A percentile compares a stretch with the other conserved stretches of the same genome.
These are phyloP conservation scores for Anguilla anguilla DNA, from an alignment of 2,797 vertebrate genomes.

Conservation along the genomic window DNA sequence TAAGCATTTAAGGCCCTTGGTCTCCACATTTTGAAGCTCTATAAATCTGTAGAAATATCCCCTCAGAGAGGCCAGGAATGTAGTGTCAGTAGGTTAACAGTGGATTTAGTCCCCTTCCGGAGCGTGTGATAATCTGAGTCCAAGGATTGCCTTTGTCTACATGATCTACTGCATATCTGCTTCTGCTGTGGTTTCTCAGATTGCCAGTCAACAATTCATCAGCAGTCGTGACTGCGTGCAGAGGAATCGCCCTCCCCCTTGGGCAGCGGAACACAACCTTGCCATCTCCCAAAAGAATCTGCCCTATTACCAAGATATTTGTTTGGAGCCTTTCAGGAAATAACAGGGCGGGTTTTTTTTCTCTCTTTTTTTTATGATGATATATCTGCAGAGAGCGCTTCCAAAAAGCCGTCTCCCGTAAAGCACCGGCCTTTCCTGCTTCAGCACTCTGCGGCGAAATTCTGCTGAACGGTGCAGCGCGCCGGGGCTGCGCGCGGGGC, in stretches of 20 bases:
- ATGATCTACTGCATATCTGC: not conserved
- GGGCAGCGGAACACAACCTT: not conserved
- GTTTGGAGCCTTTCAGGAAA: conserved; percentile 25
- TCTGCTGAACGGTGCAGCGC: conserved; percentile 23
- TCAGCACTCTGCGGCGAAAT: conserved; percentile 27
- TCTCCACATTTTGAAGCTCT: not conserved
- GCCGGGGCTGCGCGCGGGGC: not conserved
- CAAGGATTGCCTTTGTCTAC: not conserved
- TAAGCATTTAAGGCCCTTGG: not conserved
- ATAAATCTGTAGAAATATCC: not conserved
- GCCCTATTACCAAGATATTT: conserved; percentile 16
- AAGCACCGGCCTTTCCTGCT: conserved; percentile 26
- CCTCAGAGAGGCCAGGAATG: not conserved
- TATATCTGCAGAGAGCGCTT: conserved; percentile 16
- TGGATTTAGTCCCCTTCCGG: not conserved
- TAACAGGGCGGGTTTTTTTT: conserved; percentile 8
- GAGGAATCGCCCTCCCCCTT: not conserved
- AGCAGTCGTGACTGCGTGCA: not conserved
- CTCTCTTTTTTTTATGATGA: not conserved
- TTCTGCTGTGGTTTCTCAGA: not conserved
- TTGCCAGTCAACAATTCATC: not conserved
- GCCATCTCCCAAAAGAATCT: conserved; percentile 9
- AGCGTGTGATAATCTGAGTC: not conserved
- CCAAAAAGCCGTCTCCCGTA: conserved; percentile 25
- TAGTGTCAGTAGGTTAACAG: not conserved